These are phyloP conservation scores for Philantomba maxwellii DNA, from an alignment of 2,113 vertebrate species.

Conservation along the genomic window DNA sequence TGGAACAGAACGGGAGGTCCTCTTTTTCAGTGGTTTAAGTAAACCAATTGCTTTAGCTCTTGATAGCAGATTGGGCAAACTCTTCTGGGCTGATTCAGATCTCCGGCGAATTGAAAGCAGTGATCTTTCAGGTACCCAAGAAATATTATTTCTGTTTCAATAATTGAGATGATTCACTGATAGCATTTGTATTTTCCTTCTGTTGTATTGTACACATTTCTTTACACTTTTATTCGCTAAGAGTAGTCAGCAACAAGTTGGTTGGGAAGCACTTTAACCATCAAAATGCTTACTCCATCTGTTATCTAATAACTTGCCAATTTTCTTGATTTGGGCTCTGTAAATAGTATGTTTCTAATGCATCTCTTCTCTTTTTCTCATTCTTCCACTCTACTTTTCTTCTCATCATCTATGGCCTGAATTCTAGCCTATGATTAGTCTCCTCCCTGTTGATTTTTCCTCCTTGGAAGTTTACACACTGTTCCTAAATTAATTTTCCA, in stretches of 20 bases:
- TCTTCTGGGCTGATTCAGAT: slow-evolving; percentile 98
- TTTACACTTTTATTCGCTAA: not conserved
- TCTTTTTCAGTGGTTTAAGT: slow-evolving; percentile 94
- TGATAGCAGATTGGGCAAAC: slow-evolving; percentile 91
- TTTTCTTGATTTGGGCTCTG: not conserved
- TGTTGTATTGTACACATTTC: not conserved
- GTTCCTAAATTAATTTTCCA: not conserved
- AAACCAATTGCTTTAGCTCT: slow-evolving; percentile 92
- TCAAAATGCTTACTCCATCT: not conserved
- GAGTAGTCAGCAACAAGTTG: not conserved
- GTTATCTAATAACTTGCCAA: not conserved
- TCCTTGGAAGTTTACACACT: not conserved
- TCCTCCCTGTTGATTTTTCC: not conserved
- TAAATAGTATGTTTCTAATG: not conserved
- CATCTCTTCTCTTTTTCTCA: not conserved
- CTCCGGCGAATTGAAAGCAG: slow-evolving; percentile 96
- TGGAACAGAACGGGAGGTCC: slow-evolving; percentile 95
- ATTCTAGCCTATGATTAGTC: not conserved
- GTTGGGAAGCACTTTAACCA: not conserved
- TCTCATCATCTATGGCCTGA: not conserved
- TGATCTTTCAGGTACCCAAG: slow-evolving; percentile 90
- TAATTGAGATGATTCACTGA: not conserved
- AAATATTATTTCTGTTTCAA: slow-evolving; percentile 42
- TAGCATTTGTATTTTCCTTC: slow-evolving; percentile 13
- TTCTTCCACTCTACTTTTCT: not conserved